Conservation (phyloP, 1,140 invertebrate genomes). For the Achroia grisella region DNA sequence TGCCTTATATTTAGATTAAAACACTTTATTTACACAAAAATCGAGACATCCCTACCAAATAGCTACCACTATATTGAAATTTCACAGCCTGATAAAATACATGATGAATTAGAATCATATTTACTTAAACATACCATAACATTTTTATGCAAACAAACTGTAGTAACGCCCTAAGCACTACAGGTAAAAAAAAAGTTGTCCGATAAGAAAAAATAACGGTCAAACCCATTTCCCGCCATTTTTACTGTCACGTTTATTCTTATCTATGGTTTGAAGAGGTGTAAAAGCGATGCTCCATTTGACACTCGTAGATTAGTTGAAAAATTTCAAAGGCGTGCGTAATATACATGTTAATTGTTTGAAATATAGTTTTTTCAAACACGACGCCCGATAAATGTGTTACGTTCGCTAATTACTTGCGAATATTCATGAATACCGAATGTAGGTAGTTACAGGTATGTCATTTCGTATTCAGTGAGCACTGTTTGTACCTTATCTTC, state of each 20-base stretch:
- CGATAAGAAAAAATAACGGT: slow-evolving; percentile 50
- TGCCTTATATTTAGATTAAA: too few relatives aligned
- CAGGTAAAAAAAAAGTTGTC: slow-evolving; percentile 27
- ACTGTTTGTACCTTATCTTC: too few relatives aligned
- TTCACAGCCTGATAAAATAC: too few relatives aligned
- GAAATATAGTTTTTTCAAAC: not conserved
- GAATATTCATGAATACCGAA: slow-evolving; percentile 1
- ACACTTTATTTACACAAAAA: too few relatives aligned
- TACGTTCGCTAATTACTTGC: not conserved
- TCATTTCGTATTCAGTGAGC: too few relatives aligned
- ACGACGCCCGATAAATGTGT: slow-evolving; percentile 1
- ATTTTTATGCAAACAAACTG: slow-evolving; percentile 16
- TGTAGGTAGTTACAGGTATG: too few relatives aligned
- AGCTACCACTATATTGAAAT: too few relatives aligned
- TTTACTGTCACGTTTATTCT: slow-evolving; percentile 12
- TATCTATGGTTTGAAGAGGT: slow-evolving; percentile 12
- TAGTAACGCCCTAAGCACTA: slow-evolving; percentile 23
- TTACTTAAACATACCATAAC: not conserved
- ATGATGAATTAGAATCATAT: too few relatives aligned
- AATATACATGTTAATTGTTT: slow-evolving; percentile 3
- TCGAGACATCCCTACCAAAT: too few relatives aligned
- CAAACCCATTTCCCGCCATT: slow-evolving; percentile 31
- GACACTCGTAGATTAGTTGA: slow-evolving; percentile 7
- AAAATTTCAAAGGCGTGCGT: slow-evolving; percentile 10
- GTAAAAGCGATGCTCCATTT: slow-evolving; percentile 13